phyloP scores from a whole-genome alignment of 2,113 vertebrate species.

The Reinhardtius hippoglossoides region DNA sequence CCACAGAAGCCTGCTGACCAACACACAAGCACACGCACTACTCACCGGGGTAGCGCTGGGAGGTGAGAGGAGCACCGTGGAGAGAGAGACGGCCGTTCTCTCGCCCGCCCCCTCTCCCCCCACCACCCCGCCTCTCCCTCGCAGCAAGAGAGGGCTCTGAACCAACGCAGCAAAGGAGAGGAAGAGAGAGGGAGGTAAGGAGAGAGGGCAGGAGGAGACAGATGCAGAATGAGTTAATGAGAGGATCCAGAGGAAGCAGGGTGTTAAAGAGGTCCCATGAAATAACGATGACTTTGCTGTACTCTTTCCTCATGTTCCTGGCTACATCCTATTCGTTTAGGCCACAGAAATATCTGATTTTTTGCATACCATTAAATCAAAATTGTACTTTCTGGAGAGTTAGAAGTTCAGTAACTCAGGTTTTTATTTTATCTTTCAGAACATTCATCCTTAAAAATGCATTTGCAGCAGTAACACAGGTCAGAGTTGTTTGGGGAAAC shows the following conservation, averaged over 20 bases:
- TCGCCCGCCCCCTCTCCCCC: slow-evolving; percentile 84
- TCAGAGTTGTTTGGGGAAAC: background rate
- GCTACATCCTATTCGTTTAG: background rate
- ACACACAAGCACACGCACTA: slow-evolving; percentile 80
- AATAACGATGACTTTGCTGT: slow-evolving; percentile 41
- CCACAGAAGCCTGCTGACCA: slow-evolving; percentile 70
- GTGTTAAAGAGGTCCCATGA: slow-evolving; percentile 79
- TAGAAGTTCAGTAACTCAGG: too few relatives aligned
- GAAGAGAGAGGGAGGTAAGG: slow-evolving; percentile 70
- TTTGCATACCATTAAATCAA: background rate
- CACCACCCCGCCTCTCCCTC: slow-evolving; percentile 86
- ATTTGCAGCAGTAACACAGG: too few relatives aligned
- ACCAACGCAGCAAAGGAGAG: slow-evolving; percentile 80
- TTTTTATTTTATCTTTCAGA: too few relatives aligned
- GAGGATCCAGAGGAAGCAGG: slow-evolving; percentile 80
- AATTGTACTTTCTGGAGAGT: too few relatives aligned
- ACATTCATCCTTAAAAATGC: too few relatives aligned
- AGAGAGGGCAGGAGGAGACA: slow-evolving; percentile 80
- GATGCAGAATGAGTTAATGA: slow-evolving; percentile 82
- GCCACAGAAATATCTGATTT: background rate
- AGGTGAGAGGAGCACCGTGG: slow-evolving; percentile 86
- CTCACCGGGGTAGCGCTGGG: slow-evolving; percentile 87
- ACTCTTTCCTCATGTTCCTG: background rate
- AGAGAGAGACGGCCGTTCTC: slow-evolving; percentile 86
- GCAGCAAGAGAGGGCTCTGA: slow-evolving; percentile 86